Base-by-base conservation (phyloP, 2,797 vertebrate genomes). In the Lemur catta region DNA sequence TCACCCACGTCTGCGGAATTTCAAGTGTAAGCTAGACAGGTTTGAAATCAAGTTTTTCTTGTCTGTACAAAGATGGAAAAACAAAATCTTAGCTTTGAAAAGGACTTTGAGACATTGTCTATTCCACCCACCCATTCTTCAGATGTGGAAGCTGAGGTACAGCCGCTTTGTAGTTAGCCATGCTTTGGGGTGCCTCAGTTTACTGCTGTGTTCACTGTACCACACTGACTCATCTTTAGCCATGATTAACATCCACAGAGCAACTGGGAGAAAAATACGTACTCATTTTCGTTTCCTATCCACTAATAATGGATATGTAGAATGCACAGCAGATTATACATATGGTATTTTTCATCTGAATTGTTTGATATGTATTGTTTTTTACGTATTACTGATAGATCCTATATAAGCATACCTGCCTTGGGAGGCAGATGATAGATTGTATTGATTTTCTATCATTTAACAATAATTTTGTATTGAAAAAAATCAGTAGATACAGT, bases 301-400 rank as follows among this genome's bases (percentile, higher is more conserved):
- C 18, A 67, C 65, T 91, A 67, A 75, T 57, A 91, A 35, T 30
- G 7, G 38, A 63, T 48, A 59, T 48, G 15, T 38, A 78, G 65
- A 38, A 74, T 55, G 9, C 6, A 20, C 30, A 78, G 14, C 30
- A 79, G 57, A 84, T 59, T 92, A 43, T 17, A 35, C 5, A 10
- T 2, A 10, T 6, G 17, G 17, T 48, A 72, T 72, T 79, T 89
- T 93, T 90, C 78, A 35, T 92, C 75, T 72, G 57, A 87, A 79
- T 71, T 95, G 11, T 61, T 89, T 94, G n/a, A 52, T 67, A 55
- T 65, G 43, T 65, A 79, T 82, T 95, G 20, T 59, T 89, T 94
- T 28, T 43, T 52, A 59, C 63, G 35, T 67, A 33, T 65, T 78
- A 30, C 61, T 84, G 12, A 81, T 89, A 50, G 43, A 74, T 78